phyloP scores from a whole-genome alignment of 2,113 vertebrate genomes.

The Neoarius graeffei region DNA sequence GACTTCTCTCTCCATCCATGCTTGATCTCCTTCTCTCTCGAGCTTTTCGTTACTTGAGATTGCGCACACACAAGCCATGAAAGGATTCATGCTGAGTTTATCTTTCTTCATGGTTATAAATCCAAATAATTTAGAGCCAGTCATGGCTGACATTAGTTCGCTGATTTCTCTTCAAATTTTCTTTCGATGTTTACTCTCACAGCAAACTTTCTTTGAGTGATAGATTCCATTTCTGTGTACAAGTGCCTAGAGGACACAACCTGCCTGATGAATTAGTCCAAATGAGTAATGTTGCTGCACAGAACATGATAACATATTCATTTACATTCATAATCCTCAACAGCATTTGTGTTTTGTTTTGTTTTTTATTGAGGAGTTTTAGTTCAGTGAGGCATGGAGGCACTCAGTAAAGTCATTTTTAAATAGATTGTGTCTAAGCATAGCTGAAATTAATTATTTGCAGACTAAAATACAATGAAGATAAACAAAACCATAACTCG shows the following conservation, averaged over 20 bases:
- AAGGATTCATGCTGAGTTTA: conserved; percentile 12
- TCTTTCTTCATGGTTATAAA: conserved; percentile 4
- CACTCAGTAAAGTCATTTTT: not conserved
- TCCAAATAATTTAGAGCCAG: conserved; percentile 3
- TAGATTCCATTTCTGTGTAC: conserved; percentile 12
- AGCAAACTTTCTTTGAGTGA: not conserved
- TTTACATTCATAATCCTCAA: not conserved
- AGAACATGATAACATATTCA: not conserved
- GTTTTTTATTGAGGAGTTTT: not conserved
- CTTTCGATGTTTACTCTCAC: not conserved
- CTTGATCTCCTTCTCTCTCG: not conserved
- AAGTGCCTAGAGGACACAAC: not conserved
- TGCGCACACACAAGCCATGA: not conserved
- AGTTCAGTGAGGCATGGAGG: not conserved
- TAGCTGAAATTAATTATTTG: not conserved
- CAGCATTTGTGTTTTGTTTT: not conserved
- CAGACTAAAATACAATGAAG: not conserved
- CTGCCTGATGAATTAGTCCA: not conserved
- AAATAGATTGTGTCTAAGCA: not conserved
- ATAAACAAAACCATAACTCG: not conserved
- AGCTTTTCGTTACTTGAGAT: not conserved
- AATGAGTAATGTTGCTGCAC: not conserved
- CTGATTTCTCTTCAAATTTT: not conserved
- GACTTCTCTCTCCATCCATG: not conserved
- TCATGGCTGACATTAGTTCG: not conserved